phyloP scores from a whole-genome alignment of 2,113 vertebrate species.

The Shinisaurus crocodilurus region DNA sequence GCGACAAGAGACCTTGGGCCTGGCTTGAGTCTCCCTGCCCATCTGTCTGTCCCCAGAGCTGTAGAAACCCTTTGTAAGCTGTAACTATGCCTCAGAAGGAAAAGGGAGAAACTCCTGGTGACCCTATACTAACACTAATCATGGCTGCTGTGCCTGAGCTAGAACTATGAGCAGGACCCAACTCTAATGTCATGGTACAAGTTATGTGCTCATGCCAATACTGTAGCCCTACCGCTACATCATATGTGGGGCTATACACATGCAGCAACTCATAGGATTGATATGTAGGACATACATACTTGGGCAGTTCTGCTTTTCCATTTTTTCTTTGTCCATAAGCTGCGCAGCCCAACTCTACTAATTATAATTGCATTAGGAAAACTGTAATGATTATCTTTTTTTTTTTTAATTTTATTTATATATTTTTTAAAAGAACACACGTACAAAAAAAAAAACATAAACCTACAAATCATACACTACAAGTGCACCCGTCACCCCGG shows the following conservation, averaged over 20 bases:
- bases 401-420: too few relatives aligned
- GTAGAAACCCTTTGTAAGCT: background rate
- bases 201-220: background rate
- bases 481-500: too few relatives aligned
- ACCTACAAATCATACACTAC: too few relatives aligned
- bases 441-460: too few relatives aligned
- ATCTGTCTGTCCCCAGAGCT: background rate
- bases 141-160: background rate
- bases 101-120: background rate
- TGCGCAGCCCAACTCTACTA: background rate
- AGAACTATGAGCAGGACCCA: background rate
- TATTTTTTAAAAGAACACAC: too few relatives aligned
- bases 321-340: background rate
- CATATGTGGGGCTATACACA: background rate
- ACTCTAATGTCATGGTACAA: background rate
- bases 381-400: too few relatives aligned
- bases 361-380: background rate
- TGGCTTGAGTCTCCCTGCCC: background rate
- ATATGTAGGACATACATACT: background rate
- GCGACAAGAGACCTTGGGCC: background rate
- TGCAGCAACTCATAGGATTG: background rate
- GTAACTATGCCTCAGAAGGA: background rate
- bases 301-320: background rate
- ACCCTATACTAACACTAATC: background rate
- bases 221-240: background rate